Percentiles rank a stretch among this genome's conserved stretches.
Conservation (phyloP, 1,140 invertebrate genomes). For the Drosophila willistoni region DNA sequence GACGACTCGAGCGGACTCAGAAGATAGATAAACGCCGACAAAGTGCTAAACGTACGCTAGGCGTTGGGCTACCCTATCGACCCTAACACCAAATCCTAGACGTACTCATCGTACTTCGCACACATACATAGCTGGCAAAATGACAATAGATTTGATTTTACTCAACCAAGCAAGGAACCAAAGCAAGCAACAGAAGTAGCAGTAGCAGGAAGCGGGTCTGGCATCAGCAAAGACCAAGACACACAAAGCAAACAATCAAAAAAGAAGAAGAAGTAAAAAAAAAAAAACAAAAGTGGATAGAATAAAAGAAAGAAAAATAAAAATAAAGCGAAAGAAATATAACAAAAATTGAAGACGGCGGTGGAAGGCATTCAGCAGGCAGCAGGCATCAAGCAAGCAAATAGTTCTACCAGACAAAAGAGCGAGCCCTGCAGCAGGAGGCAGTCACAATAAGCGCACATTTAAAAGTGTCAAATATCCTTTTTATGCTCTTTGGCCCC, state of each 20-base stretch:
- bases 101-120: constrained; percentile 17
- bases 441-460: constrained; percentile 79
- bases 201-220: constrained; percentile 22
- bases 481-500: constrained; percentile 78
- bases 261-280: constrained; percentile 36
- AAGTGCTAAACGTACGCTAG: constrained; percentile 60
- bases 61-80: constrained; percentile 3
- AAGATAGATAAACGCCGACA: constrained; percentile 54
- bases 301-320: constrained; percentile 69
- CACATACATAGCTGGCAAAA: constrained; percentile 62
- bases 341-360: constrained; percentile 77
- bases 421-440: constrained; percentile 17
- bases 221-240: constrained; percentile 69
- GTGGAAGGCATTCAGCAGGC: constrained; percentile 47
- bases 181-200: background rate
- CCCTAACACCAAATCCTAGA: constrained; percentile 23
- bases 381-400: constrained; percentile 36
- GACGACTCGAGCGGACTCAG: constrained; percentile 11
- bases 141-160: constrained; percentile 81
- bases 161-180: constrained; percentile 35
- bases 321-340: constrained; percentile 66
- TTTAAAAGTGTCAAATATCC: constrained; percentile 82
- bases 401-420: constrained; percentile 76
- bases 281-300: constrained; percentile 44
- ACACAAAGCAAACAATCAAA: constrained; percentile 77